These are phyloP conservation scores for Eolophus roseicapilla DNA, from an alignment of 2,113 vertebrate species.

Conservation along the genomic window DNA sequence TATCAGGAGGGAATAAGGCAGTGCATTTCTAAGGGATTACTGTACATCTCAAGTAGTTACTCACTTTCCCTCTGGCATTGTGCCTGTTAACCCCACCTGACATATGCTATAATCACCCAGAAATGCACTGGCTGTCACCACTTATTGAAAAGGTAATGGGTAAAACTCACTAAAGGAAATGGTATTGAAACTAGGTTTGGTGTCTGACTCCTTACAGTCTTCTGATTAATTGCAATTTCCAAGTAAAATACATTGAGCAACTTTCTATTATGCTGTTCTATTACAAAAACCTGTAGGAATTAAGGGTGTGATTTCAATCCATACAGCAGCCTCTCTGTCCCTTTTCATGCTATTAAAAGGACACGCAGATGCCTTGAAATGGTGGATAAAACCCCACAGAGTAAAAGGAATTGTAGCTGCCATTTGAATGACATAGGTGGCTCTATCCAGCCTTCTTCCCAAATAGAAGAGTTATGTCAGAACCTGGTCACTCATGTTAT, in stretches of 20 bases:
- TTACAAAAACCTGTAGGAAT: slow-evolving; percentile 13
- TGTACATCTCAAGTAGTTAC: slow-evolving; percentile 41
- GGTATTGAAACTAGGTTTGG: slow-evolving; percentile 47
- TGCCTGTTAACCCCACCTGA: slow-evolving; percentile 55
- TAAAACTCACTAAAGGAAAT: slow-evolving; percentile 58
- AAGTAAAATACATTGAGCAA: slow-evolving; percentile 46
- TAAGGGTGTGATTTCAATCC: slow-evolving; percentile 6
- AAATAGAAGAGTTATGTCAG: background rate
- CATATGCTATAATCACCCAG: slow-evolving; percentile 61
- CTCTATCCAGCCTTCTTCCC: background rate
- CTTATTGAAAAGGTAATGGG: slow-evolving; percentile 55
- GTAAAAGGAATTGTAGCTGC: background rate
- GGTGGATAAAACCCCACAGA: background rate
- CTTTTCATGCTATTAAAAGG: background rate
- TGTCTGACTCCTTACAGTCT: slow-evolving; percentile 24
- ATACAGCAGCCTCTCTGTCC: slow-evolving; percentile 1
- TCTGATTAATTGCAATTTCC: slow-evolving; percentile 58
- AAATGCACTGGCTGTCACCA: slow-evolving; percentile 68
- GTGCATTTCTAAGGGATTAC: slow-evolving; percentile 55
- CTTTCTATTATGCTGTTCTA: slow-evolving; percentile 29
- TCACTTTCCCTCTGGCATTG: slow-evolving; percentile 53
- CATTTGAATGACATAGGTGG: background rate
- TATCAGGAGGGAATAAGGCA: slow-evolving; percentile 48
- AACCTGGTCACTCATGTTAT: background rate
- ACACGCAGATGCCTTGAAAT: background rate